A percentile compares a stretch with the other conserved stretches of the same genome.
These are phyloP conservation scores for Cherax quadricarinatus DNA, from an alignment of 1,140 invertebrate species.

Conservation along the genomic window DNA sequence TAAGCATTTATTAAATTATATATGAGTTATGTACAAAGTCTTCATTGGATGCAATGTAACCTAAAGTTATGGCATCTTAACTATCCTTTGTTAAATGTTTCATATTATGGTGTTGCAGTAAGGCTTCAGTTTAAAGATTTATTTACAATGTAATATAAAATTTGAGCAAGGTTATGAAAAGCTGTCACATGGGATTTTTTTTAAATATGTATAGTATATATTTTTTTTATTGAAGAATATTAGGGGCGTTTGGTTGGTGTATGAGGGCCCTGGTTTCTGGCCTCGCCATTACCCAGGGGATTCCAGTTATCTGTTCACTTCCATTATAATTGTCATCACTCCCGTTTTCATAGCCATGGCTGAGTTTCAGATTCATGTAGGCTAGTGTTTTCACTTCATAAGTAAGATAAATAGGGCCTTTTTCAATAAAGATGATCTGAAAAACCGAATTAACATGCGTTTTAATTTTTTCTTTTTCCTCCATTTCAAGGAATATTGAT, in stretches of 20 bases:
- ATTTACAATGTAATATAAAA: constrained; percentile 57
- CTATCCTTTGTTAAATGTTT: constrained; percentile 43
- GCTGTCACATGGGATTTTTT: constrained; percentile 26
- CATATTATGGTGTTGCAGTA: constrained; percentile 16
- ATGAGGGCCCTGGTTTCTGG: constrained; percentile 68
- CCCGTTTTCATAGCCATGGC: constrained; percentile 68
- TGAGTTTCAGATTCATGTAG: constrained; percentile 71
- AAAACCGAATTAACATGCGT: constrained; percentile 6
- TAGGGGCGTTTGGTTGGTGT: constrained; percentile 63
- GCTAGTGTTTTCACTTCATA: constrained; percentile 72
- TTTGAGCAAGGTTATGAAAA: constrained; percentile 58
- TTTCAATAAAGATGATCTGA: constrained; percentile 67
- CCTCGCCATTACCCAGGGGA: constrained; percentile 59
- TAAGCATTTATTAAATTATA: constrained; percentile 60
- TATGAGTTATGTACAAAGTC: constrained; percentile 67
- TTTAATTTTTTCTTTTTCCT: too few species aligned
- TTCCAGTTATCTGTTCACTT: constrained; percentile 61
- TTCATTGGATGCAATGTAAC: constrained; percentile 48
- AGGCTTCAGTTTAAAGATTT: constrained; percentile 42
- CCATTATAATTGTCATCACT: constrained; percentile 67
- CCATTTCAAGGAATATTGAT: too few species aligned
- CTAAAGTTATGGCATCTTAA: constrained; percentile 25
- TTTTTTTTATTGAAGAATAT: constrained; percentile 53
- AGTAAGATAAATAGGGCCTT: constrained; percentile 69
- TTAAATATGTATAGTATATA: constrained; percentile 41